These are phyloP conservation scores for Serinus canaria DNA, from an alignment of 2,113 vertebrate genomes.

Conservation along the genomic window DNA sequence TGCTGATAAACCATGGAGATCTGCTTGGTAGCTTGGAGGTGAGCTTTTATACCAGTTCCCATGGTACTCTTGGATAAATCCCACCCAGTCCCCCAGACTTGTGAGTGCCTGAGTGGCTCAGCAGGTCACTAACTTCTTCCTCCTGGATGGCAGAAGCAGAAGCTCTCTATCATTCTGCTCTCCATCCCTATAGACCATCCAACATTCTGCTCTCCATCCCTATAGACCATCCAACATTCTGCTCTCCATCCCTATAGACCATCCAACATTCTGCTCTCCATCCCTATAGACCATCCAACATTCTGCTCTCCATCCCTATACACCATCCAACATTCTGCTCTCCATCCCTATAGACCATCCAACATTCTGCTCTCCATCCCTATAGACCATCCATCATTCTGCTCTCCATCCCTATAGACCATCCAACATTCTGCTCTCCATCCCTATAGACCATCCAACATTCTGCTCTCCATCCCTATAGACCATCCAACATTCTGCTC, in stretches of 20 bases:
- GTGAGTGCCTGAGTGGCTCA: neutral
- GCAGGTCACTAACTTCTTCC: neutral
- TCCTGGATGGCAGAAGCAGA: neutral
- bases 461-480: neutral
- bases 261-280: neutral
- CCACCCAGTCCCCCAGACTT: accelerated
- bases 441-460: no score
- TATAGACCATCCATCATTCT: neutral
- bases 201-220: neutral
- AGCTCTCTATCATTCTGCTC: neutral
- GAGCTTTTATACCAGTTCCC: neutral
- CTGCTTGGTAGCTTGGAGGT: neutral
- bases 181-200: neutral
- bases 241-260: neutral
- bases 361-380: neutral
- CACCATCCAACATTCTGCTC: no score
- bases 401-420: neutral
- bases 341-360: neutral
- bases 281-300: neutral
- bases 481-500: neutral
- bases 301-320: no score
- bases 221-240: neutral
- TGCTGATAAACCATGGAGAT: neutral
- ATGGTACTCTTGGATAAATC: neutral
- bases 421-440: neutral